These are phyloP conservation scores for Trachurus trachurus DNA, from an alignment of 2,797 vertebrate genomes.

Conservation along the genomic window DNA sequence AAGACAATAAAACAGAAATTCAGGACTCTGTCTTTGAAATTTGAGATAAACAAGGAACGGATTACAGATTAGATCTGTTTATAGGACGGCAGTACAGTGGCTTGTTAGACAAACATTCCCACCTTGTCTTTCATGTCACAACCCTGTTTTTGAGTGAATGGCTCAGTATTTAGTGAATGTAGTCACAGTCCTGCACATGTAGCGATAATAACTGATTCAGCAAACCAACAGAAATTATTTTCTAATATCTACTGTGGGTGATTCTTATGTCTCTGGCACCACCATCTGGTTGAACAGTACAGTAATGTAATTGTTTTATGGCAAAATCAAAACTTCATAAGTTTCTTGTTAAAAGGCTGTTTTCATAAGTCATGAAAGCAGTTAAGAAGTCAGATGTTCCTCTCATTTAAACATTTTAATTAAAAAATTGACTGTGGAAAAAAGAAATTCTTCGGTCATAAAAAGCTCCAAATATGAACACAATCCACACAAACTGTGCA, in stretches of 20 bases:
- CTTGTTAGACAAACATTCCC: background rate
- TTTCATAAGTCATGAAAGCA: background rate
- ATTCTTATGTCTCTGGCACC: constrained; percentile 14
- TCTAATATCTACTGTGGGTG: background rate
- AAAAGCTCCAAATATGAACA: constrained; percentile 14
- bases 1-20: no score
- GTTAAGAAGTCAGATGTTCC: background rate
- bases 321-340: constrained; percentile 3
- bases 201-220: background rate
- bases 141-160: background rate
- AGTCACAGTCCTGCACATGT: background rate
- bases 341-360: background rate
- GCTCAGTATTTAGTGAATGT: background rate
- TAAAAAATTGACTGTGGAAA: background rate
- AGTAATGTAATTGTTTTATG: constrained; percentile 2
- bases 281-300: constrained; percentile 21
- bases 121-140: background rate
- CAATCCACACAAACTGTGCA: background rate
- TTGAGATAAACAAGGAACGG: background rate
- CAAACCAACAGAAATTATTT: constrained; percentile 5
- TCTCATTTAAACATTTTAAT: constrained; percentile 22
- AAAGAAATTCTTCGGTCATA: background rate
- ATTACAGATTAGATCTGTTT: background rate
- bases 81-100: background rate
- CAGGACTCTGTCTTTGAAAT: background rate